Percentiles rank a stretch among this genome's conserved stretches.
Evolutionary conservation across 1,140 invertebrate species (phyloP).

Genomic region (Steinernema feltiae): DNA sequence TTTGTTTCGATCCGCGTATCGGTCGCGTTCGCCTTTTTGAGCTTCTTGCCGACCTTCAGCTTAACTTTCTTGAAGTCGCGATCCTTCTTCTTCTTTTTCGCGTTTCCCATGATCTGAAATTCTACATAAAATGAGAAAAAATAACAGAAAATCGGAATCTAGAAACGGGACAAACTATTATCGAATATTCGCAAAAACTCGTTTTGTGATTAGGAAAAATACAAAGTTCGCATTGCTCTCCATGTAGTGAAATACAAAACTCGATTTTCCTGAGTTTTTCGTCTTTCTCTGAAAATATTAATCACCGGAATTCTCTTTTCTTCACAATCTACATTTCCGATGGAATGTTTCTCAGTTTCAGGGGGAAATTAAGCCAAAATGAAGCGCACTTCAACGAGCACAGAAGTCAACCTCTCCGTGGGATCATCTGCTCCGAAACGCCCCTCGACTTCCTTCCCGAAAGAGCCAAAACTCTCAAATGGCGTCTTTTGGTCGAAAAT

Average conservation of each 20-base stretch:
- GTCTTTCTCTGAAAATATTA: too few relatives aligned
- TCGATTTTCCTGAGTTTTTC: too few relatives aligned
- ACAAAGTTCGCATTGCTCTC: too few relatives aligned
- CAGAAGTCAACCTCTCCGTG: background rate
- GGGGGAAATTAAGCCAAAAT: background rate
- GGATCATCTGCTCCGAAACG: background rate
- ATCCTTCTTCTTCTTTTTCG: constrained; percentile 29
- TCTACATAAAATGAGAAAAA: background rate
- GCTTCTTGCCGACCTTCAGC: constrained; percentile 38
- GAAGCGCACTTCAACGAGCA: background rate
- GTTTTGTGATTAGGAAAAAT: too few relatives aligned
- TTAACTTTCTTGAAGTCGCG: constrained; percentile 39
- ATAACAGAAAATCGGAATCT: background rate
- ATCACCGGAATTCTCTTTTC: background rate
- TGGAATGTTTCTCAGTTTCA: background rate
- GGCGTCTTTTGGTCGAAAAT: background rate
- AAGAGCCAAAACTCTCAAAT: background rate
- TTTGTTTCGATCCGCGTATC: constrained; percentile 30
- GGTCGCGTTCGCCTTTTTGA: constrained; percentile 29
- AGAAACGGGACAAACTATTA: background rate
- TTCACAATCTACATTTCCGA: too few relatives aligned
- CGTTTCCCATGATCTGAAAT: constrained; percentile 30
- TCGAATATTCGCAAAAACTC: too few relatives aligned
- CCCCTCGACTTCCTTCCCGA: background rate
- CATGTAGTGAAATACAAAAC: too few relatives aligned